A percentile compares a stretch with the other conserved stretches of the same genome.
phyloP scores from a whole-genome alignment of 2,888 invertebrate species.

The Sipha maydis region DNA sequence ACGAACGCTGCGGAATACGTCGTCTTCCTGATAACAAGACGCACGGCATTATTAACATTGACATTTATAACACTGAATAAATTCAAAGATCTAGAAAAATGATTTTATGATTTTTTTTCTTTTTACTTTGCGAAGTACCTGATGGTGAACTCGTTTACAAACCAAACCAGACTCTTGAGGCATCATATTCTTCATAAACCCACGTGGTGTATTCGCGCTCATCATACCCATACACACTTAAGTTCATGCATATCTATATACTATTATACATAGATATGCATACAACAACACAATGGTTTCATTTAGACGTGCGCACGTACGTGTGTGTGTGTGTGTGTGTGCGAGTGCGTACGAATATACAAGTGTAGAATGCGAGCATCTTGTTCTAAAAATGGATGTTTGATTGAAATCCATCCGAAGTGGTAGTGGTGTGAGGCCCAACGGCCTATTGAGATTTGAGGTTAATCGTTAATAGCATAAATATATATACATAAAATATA shows the following conservation, averaged over 20 bases:
- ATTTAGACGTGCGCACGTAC: background rate
- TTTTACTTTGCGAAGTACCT: background rate
- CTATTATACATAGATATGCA: background rate
- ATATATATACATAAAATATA: background rate
- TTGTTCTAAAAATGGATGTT: constrained; percentile 5
- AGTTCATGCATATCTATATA: no score
- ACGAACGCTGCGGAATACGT: constrained; percentile 18
- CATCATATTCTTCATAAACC: background rate
- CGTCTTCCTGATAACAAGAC: constrained; percentile 26
- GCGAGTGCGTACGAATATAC: background rate
- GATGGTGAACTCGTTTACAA: constrained; percentile 20
- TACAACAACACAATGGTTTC: background rate
- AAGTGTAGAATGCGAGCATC: background rate
- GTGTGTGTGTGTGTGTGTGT: background rate
- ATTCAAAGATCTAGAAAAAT: constrained; percentile 55
- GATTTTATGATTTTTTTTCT: constrained; percentile 36
- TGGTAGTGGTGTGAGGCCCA: background rate
- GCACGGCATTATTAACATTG: constrained; percentile 37
- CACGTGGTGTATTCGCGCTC: background rate
- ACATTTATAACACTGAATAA: constrained; percentile 28
- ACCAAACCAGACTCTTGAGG: constrained; percentile 6
- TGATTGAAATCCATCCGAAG: background rate
- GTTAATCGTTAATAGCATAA: background rate
- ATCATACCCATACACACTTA: background rate
- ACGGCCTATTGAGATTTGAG: background rate